Conservation (phyloP, 2,113 vertebrate species). For the Pandion haliaetus region DNA sequence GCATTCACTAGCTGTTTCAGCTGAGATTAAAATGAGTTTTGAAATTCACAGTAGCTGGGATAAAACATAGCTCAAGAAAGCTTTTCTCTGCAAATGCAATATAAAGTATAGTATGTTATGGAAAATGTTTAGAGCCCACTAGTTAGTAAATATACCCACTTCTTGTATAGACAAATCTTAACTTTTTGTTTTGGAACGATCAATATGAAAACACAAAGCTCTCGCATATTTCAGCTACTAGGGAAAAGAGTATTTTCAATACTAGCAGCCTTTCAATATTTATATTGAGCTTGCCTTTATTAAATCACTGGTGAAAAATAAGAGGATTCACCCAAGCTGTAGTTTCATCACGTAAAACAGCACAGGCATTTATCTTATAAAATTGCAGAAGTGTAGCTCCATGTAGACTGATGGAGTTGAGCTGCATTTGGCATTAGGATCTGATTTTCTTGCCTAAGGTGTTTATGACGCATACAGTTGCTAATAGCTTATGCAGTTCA, state of each 20-base stretch:
- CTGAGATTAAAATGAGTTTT: slow-evolving; percentile 7
- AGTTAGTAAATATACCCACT: slow-evolving; percentile 61
- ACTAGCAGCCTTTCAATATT: slow-evolving; percentile 73
- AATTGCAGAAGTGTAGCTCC: slow-evolving; percentile 69
- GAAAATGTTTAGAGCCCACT: slow-evolving; percentile 29
- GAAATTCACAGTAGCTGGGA: background rate
- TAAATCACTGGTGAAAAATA: slow-evolving; percentile 80
- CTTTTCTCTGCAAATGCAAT: background rate
- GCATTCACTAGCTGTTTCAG: background rate
- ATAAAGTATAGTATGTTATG: background rate
- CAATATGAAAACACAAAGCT: slow-evolving; percentile 67
- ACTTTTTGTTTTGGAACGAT: slow-evolving; percentile 40
- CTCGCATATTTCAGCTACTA: slow-evolving; percentile 55
- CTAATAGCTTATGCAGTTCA: slow-evolving; percentile 75
- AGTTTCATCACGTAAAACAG: slow-evolving; percentile 77
- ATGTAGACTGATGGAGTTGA: slow-evolving; percentile 71
- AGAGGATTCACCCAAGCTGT: slow-evolving; percentile 73
- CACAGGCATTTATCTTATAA: slow-evolving; percentile 75
- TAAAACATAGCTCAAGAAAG: background rate
- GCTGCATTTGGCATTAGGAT: slow-evolving; percentile 68
- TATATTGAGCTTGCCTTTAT: slow-evolving; percentile 78
- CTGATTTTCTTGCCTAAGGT: slow-evolving; percentile 76
- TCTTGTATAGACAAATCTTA: slow-evolving; percentile 63
- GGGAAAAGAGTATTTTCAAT: slow-evolving; percentile 51
- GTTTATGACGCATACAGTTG: slow-evolving; percentile 70